Percentiles rank a stretch among this genome's conserved stretches.
Conservation (phyloP, 2,888 invertebrate genomes). For the Poecilobothrus nobilitatus region DNA sequence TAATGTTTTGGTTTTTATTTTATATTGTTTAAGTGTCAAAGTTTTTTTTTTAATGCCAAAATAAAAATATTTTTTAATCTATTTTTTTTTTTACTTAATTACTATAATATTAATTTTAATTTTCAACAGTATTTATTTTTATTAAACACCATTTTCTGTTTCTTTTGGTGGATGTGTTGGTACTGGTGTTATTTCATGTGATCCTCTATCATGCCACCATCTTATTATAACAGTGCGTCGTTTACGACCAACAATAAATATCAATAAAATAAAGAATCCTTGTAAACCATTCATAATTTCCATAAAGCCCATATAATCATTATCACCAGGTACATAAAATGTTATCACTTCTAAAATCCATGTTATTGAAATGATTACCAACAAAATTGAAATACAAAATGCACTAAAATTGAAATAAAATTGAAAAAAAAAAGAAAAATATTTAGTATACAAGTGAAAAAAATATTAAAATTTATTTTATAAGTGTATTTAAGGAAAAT, state of each 20-base stretch:
- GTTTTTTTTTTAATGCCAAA: too few relatives aligned
- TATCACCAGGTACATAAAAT: conserved; percentile 41
- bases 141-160: background rate
- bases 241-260: conserved; percentile 49
- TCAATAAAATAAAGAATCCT: conserved; percentile 57
- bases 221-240: conserved; percentile 36
- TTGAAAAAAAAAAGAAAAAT: too few relatives aligned
- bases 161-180: conserved; percentile 16
- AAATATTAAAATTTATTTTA: background rate
- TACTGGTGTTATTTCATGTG: conserved; percentile 31
- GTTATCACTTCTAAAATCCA: conserved; percentile 65
- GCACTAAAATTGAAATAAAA: conserved; percentile 29
- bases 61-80: too few relatives aligned
- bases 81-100: too few relatives aligned
- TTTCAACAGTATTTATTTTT: background rate
- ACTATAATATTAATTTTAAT: too few relatives aligned
- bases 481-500: background rate
- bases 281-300: conserved; percentile 63
- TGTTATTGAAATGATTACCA: conserved; percentile 58
- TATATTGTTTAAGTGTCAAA: too few relatives aligned
- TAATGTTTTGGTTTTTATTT: too few relatives aligned
- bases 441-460: background rate
- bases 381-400: conserved; percentile 46
- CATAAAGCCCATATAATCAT: conserved; percentile 51
- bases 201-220: conserved; percentile 43